phyloP scores from a whole-genome alignment of 1,140 invertebrate genomes.

The Formica selysi region DNA sequence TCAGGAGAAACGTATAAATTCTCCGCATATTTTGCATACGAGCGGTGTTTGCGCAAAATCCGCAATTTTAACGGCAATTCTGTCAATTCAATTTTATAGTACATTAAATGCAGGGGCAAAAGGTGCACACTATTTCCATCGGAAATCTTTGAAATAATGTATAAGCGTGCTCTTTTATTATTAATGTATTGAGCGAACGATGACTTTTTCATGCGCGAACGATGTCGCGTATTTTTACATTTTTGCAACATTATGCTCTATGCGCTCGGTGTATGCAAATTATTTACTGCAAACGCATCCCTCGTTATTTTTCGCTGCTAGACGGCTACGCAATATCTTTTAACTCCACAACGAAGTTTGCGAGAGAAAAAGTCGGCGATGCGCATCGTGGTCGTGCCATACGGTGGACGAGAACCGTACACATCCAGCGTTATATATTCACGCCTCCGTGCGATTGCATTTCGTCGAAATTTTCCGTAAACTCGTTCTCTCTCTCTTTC shows the following conservation, averaged over 20 bases:
- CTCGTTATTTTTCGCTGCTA: conserved; percentile 48
- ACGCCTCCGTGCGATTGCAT: conserved; percentile 29
- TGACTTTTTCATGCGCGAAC: conserved; percentile 18
- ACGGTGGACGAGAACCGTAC: conserved; percentile 10
- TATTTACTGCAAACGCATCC: conserved; percentile 51
- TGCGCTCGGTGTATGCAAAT: conserved; percentile 27
- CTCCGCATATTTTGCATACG: neutral
- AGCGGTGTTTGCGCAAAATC: neutral
- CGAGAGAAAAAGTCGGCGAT: conserved; percentile 62
- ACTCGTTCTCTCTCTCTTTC: neutral
- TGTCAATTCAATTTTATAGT: conserved; percentile 7
- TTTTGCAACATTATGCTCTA: conserved; percentile 14
- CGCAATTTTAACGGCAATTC: neutral
- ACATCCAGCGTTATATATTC: conserved; percentile 39
- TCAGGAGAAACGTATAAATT: neutral
- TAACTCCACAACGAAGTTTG: conserved; percentile 58
- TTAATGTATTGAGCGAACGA: conserved; percentile 14
- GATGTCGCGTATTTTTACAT: conserved; percentile 27
- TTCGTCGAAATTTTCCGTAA: conserved; percentile 49
- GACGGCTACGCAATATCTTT: conserved; percentile 56
- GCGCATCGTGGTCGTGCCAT: neutral
- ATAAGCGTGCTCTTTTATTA: conserved; percentile 8
- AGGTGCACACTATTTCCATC: neutral
- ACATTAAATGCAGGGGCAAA: neutral
- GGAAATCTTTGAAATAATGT: conserved; percentile 11